A percentile compares a stretch with the other conserved stretches of the same genome.
These are phyloP conservation scores for Nibea albiflora DNA, from an alignment of 2,113 vertebrate genomes.

Conservation along the genomic window DNA sequence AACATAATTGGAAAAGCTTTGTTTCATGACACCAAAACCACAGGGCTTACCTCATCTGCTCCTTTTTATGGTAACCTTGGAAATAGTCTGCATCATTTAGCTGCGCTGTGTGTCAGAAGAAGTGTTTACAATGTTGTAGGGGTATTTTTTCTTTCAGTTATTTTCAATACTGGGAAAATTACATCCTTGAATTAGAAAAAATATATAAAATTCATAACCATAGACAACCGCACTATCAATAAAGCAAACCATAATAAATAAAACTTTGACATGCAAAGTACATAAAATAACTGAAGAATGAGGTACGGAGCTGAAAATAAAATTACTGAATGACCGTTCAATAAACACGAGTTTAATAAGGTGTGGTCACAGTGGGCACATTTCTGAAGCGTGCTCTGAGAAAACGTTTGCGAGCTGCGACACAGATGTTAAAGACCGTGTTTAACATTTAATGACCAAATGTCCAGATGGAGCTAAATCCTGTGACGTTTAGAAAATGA, in stretches of 20 bases:
- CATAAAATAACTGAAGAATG: constrained; percentile 4
- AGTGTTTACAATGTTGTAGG: constrained; percentile 42
- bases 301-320: not conserved
- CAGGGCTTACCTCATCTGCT: constrained; percentile 43
- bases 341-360: constrained; percentile 38
- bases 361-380: not conserved
- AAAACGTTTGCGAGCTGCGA: constrained; percentile 14
- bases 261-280: constrained; percentile 14
- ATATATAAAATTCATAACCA: not conserved
- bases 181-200: not conserved
- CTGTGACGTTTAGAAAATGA: not conserved
- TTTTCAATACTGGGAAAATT: not conserved
- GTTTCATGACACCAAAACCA: constrained; percentile 53
- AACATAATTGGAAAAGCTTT: constrained; percentile 51
- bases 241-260: constrained; percentile 18
- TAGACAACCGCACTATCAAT: constrained; percentile 25
- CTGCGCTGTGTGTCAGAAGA: constrained; percentile 15
- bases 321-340: constrained; percentile 18
- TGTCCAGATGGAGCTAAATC: constrained; percentile 35
- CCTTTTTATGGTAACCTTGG: constrained; percentile 18
- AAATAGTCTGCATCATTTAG: constrained; percentile 20
- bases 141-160: not conserved
- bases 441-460: constrained; percentile 35
- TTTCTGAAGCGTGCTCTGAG: constrained; percentile 11
- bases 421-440: constrained; percentile 37